phyloP scores from a whole-genome alignment of 2,113 vertebrate species.

The Lagopus leucura region DNA sequence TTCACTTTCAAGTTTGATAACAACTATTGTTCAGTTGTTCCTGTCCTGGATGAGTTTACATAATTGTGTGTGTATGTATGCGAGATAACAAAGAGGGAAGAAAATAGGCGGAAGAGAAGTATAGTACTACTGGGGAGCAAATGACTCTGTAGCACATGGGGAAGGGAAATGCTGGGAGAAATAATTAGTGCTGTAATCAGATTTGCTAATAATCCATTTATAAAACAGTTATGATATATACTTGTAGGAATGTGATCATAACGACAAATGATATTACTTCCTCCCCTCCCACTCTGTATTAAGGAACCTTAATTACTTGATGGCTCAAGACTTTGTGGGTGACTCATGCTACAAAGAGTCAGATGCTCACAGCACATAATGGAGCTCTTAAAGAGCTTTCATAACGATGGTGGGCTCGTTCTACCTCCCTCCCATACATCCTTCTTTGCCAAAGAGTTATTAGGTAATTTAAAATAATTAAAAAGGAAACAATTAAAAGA shows the following conservation, averaged over 20 bases:
- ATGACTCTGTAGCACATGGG: neutral
- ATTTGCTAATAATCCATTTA: constrained; percentile 74
- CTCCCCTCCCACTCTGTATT: constrained; percentile 62
- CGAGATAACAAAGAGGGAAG: neutral
- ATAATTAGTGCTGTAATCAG: constrained; percentile 64
- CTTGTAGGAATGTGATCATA: constrained; percentile 72
- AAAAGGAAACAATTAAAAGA: constrained; percentile 72
- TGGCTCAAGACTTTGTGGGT: constrained; percentile 80
- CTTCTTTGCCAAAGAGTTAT: constrained; percentile 66
- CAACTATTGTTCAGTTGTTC: constrained; percentile 1
- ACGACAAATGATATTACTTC: constrained; percentile 74
- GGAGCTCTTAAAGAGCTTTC: constrained; percentile 62
- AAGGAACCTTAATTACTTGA: constrained; percentile 79
- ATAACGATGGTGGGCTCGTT: neutral
- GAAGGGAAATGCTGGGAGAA: constrained; percentile 49
- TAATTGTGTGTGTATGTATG: neutral
- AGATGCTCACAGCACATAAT: constrained; percentile 58
- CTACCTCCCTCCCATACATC: constrained; percentile 42
- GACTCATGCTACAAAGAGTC: constrained; percentile 73
- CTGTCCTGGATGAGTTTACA: neutral
- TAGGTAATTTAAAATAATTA: constrained; percentile 75
- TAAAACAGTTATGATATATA: constrained; percentile 73
- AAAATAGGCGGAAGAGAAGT: neutral
- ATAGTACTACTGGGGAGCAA: neutral
- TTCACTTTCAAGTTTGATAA: constrained; percentile 26